Base-by-base conservation (phyloP, 1,140 invertebrate genomes). In the Frieseomelitta varia region DNA sequence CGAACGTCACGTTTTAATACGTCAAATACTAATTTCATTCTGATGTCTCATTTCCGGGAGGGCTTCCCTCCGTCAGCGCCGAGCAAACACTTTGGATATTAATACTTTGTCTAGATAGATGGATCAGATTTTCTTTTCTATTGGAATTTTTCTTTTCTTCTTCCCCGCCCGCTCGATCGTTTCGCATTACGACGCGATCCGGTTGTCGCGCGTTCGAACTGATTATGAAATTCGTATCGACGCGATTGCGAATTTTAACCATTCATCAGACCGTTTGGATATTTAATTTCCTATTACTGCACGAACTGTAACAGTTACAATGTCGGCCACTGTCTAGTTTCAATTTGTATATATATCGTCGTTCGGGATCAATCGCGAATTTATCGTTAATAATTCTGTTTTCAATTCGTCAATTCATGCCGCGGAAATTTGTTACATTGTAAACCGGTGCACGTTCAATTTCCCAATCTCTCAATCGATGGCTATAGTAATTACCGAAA, bases 1-100 rank as follows among this genome's bases (percentile, higher is more conserved):
- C 34, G 21, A 30, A 24, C 19, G 30, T 76, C 61, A 47, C 27
- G n/a, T 78, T 84, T 71, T 79, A 84, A 78, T 78, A 58, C 74
- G 21, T 30, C 34, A 51, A 71, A 56, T 58, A 30, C 19, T 77
- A 67, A 78, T 51, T 83, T 58, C 53, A 68, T 69, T 78, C 68
- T 11, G 39, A 61, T 67, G 19, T 61, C 39, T 30, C 10, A 10
- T 56, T 30, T 51, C 30, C 8, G 12, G n/a, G 15, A 24, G 30
- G 4, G n/a, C 12, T 24, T 8, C 17, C 1, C 4, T 21, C 17
- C 39, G 39, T 47, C 1, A 21, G 21, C 14, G 1, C 8, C 8
- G 3, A 21, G 11, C 11, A 27, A 63, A 65, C 30, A 65, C 15
- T 2, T 12, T 19, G 11, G 11, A 75, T n/a, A 58, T 75, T 39